Evolutionary conservation across 1,140 invertebrate species (phyloP).

Genomic region (Catajapyx aquilonaris): DNA sequence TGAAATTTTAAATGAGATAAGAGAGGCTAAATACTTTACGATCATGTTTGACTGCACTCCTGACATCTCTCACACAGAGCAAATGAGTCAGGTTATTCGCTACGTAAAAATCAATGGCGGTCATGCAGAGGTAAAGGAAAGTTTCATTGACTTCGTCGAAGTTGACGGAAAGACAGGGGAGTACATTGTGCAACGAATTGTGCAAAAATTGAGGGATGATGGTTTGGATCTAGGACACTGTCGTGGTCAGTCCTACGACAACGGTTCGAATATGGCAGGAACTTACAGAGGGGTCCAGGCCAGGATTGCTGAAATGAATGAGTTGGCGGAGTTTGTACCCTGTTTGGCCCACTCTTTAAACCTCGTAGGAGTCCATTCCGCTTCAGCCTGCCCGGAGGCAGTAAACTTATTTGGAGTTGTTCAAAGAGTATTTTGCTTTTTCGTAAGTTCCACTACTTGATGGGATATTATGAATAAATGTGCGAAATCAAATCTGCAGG

Average conservation of each 20-base stretch:
- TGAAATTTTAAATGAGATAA: not conserved
- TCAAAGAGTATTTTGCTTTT: conserved; percentile 5
- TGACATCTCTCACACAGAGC: conserved; percentile 7
- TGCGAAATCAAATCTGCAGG: conserved; percentile 1
- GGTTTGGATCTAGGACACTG: conserved; percentile 9
- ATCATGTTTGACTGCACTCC: conserved; percentile 10
- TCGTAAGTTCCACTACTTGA: conserved; percentile 2
- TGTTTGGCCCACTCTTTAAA: conserved; percentile 7
- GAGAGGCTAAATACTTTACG: conserved; percentile 7
- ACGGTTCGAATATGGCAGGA: conserved; percentile 12
- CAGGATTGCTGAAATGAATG: conserved; percentile 5
- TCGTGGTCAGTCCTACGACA: conserved; percentile 12
- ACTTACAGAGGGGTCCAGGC: conserved; percentile 8
- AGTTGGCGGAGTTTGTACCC: conserved; percentile 7
- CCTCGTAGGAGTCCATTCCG: conserved; percentile 4
- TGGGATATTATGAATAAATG: conserved; percentile 4
- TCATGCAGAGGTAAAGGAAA: conserved; percentile 6
- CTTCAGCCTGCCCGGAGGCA: conserved; percentile 3
- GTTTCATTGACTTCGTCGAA: conserved; percentile 10
- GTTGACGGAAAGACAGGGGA: conserved; percentile 8
- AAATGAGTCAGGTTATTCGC: conserved; percentile 8
- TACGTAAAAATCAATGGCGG: conserved; percentile 4
- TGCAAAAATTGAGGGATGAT: conserved; percentile 8
- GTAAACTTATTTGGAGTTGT: conserved; percentile 3
- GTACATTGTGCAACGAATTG: conserved; percentile 8